Conservation (phyloP, 2,888 invertebrate species). For the Apotomis turbidana region DNA sequence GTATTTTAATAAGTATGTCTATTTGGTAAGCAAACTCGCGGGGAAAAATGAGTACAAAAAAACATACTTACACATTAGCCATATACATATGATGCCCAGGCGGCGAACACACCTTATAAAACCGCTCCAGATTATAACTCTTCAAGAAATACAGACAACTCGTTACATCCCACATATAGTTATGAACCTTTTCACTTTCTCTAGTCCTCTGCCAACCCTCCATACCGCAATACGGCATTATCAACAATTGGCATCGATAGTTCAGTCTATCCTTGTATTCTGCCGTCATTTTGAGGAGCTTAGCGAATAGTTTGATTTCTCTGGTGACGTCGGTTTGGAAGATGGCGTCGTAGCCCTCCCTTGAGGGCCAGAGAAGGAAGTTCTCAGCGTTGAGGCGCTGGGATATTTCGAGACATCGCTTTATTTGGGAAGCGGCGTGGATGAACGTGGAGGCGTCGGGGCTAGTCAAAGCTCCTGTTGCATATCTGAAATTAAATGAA, state of each 20-base stretch:
- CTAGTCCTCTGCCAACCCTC: conserved; percentile 54
- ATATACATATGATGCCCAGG: conserved; percentile 86
- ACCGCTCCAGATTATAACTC: conserved; percentile 83
- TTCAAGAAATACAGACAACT: conserved; percentile 86
- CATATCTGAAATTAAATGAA: conserved; percentile 68
- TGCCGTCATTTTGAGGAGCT: conserved; percentile 84
- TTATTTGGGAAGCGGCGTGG: conserved; percentile 85
- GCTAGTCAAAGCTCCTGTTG: conserved; percentile 85
- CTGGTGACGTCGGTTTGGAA: conserved; percentile 84
- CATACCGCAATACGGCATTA: conserved; percentile 75
- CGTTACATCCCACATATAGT: conserved; percentile 86
- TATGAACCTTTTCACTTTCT: conserved; percentile 73
- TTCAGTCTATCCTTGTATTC: conserved; percentile 86
- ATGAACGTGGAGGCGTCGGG: conserved; percentile 84
- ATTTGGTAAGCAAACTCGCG: background rate
- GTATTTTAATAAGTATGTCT: too few relatives aligned
- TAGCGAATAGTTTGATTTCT: conserved; percentile 85
- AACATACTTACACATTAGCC: conserved; percentile 83
- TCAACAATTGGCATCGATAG: conserved; percentile 84
- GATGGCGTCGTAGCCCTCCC: conserved; percentile 84
- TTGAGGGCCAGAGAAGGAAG: conserved; percentile 85
- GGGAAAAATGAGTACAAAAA: background rate
- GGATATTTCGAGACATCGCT: conserved; percentile 85
- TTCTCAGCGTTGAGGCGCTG: conserved; percentile 85
- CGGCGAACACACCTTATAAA: conserved; percentile 85